Evolutionary conservation across 92 coral and sea anemone species (phyloP).

Genomic region (Diadumene lineata): DNA sequence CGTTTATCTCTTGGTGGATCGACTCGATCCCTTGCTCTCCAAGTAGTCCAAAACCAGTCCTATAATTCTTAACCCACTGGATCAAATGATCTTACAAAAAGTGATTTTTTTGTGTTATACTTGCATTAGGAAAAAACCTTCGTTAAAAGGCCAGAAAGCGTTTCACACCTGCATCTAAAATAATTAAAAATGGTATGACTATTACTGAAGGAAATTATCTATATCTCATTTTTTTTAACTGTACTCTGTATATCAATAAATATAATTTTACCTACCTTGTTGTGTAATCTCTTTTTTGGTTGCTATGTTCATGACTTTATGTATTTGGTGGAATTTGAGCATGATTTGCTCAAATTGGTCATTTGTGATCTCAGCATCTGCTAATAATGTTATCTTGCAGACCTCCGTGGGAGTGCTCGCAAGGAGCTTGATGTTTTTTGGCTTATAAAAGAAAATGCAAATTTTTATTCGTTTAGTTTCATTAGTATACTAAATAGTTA

Average conservation of each 20-base stretch:
- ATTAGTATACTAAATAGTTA: too few species aligned
- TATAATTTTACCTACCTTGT: not conserved
- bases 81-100: slow-evolving; percentile 24
- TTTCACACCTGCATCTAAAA: slow-evolving; percentile 3
- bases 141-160: slow-evolving; percentile 17
- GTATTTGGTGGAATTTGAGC: not conserved
- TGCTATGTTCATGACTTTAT: slow-evolving; percentile 2
- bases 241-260: too few species aligned
- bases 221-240: too few species aligned
- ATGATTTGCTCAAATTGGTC: slow-evolving; percentile 3
- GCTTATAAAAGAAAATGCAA: too few species aligned
- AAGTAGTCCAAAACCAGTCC: slow-evolving; percentile 30
- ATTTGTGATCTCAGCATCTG: slow-evolving; percentile 3
- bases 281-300: not conserved
- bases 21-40: slow-evolving; percentile 46
- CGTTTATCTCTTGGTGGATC: slow-evolving; percentile 32
- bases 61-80: slow-evolving; percentile 21
- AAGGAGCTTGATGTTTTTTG: too few species aligned
- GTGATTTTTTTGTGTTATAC: slow-evolving; percentile 34
- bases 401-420: not conserved
- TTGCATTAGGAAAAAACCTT: slow-evolving; percentile 7
- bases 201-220: not conserved
- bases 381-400: not conserved
- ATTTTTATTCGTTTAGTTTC: too few species aligned
- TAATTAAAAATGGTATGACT: not conserved